Evolutionary conservation across 2,888 invertebrate species (phyloP), one percentile per base, ranked within the genome.

Genomic region (Anthophora plumipes): DNA sequence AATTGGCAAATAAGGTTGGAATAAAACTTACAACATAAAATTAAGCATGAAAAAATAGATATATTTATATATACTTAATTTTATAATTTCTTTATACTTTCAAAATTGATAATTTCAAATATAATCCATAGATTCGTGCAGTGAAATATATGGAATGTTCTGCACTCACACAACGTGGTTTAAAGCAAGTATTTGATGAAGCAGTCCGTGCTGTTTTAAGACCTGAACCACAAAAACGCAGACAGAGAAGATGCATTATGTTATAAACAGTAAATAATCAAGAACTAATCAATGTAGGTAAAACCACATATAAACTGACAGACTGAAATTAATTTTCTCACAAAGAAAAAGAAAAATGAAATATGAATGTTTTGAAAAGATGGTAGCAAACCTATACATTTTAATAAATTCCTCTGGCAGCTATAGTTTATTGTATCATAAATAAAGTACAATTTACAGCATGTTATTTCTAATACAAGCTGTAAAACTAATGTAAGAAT

Each of bases 111-210:
- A 55, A 61, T 46, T 37, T 69, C 6, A 37, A 77, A 75, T 67
- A 11, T 31, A 63, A 57, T 20, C 71, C 76, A 20, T 64, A 93
- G 96, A 98, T 99, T 92, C 96, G 99, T 94, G 99, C 99, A 88
- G 98, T 99, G 75, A 99, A 98, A 95, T 99, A 99, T 94, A 98
- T 99, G 97, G 99, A 99, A 95, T 99, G 99, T 94, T 99, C 99
- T 72, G 99, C 99, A 80, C 95, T 99, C 88, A 99, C 99, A 89
- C 99, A 99, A 94, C 96, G 99, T 92, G 99, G 99, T 83, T 95
- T 99, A 75, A 98, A 99, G 94, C 94, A 98, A 97, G 99, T 99
- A 77, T 99, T 99, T 94, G 99, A 99, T 92, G 99, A 99, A 95
- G 99, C 99, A 43, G 99, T 99, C 50, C 96, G 99, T 89, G 98